phyloP scores from a whole-genome alignment of 2,113 vertebrate genomes.

The Limnothrissa miodon region DNA sequence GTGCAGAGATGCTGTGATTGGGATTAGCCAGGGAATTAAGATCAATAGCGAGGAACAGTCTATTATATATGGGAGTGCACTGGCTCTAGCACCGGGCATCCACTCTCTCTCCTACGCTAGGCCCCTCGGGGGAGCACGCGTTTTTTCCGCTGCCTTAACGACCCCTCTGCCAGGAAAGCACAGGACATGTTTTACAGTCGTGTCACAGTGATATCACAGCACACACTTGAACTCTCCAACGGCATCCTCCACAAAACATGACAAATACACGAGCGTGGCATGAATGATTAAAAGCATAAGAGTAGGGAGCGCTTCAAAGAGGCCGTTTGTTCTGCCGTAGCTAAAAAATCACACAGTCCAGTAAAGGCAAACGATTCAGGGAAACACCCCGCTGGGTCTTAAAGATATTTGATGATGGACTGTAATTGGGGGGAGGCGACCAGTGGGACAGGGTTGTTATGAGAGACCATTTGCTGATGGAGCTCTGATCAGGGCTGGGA shows the following conservation, averaged over 20 bases:
- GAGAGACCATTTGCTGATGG: not conserved
- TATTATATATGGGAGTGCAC: conserved; percentile 47
- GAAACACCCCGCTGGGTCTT: not conserved
- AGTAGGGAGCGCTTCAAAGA: not conserved
- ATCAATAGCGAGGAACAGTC: conserved; percentile 45
- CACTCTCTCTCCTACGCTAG: conserved; percentile 32
- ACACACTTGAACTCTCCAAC: not conserved
- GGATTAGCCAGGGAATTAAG: conserved; percentile 34
- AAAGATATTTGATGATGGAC: not conserved
- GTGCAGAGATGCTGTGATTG: conserved; percentile 10
- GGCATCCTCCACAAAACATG: conserved; percentile 10
- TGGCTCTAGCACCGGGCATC: conserved; percentile 29
- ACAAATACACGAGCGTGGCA: not conserved
- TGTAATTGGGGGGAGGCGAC: not conserved
- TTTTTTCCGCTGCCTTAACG: conserved; percentile 19
- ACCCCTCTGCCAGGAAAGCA: conserved; percentile 1
- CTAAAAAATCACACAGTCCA: not conserved
- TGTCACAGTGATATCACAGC: conserved; percentile 26
- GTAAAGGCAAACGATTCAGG: not conserved
- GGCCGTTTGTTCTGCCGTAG: not conserved
- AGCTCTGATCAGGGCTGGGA: not conserved
- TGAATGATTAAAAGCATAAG: not conserved
- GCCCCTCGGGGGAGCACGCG: conserved; percentile 22
- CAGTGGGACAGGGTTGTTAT: not conserved
- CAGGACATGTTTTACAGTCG: conserved; percentile 31